Evolutionary conservation across 2,113 vertebrate genomes (phyloP).

Genomic region (Elachura formosa): DNA sequence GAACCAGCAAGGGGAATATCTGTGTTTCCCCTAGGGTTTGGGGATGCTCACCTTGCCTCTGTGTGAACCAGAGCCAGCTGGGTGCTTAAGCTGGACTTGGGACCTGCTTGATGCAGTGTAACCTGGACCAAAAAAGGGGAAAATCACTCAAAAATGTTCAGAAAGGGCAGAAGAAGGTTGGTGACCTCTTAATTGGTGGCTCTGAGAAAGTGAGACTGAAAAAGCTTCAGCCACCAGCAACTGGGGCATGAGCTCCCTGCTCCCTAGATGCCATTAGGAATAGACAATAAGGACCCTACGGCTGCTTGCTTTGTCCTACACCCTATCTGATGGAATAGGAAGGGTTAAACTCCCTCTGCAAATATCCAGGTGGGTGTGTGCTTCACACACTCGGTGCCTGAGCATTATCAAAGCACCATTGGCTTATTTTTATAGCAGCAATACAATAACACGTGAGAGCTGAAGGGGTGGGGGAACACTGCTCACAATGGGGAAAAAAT

Average conservation of each 20-base stretch:
- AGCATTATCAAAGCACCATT: background rate
- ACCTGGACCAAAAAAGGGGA: background rate
- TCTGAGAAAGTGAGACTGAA: background rate
- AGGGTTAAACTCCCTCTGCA: slow-evolving; percentile 19
- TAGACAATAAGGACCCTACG: background rate
- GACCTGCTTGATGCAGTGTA: background rate
- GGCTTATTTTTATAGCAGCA: background rate
- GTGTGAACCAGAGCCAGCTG: background rate
- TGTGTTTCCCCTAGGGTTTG: background rate
- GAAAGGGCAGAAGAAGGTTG: background rate
- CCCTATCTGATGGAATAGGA: background rate
- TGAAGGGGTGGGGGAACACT: background rate
- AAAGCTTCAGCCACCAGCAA: background rate
- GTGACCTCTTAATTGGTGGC: background rate
- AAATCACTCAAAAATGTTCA: background rate
- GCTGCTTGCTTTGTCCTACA: background rate
- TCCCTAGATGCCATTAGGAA: background rate
- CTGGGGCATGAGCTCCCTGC: background rate
- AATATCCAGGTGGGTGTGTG: slow-evolving; percentile 13
- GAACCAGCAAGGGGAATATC: background rate
- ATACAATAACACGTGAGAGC: slow-evolving; percentile 3
- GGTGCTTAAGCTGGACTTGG: background rate
- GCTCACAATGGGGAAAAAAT: background rate
- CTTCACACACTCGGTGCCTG: background rate
- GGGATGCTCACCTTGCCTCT: background rate